Evolutionary conservation across 1,140 invertebrate genomes (phyloP).

Genomic region (Neotoxoptera formosana): DNA sequence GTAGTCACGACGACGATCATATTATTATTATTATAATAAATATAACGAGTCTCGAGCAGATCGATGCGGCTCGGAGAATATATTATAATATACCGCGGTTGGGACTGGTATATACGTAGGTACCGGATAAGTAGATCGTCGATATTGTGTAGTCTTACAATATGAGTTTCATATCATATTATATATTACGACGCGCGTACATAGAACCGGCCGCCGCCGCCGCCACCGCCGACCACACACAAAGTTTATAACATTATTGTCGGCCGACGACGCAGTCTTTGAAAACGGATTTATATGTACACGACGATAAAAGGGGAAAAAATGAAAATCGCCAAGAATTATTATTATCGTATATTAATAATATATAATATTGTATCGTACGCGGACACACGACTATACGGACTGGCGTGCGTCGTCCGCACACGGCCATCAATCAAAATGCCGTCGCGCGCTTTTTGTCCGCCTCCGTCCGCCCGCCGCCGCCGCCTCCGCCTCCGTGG

Average conservation of each 20-base stretch:
- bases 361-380: not conserved
- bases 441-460: not conserved
- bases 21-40: not conserved
- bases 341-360: not conserved
- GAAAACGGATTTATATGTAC: not conserved
- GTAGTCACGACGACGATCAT: not conserved
- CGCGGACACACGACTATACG: too few relatives aligned
- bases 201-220: not conserved
- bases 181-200: not conserved
- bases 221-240: not conserved
- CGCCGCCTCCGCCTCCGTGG: not conserved
- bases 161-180: not conserved
- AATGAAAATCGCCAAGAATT: not conserved
- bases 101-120: too few relatives aligned
- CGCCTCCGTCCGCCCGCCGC: not conserved
- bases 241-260: too few relatives aligned
- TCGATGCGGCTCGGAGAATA: not conserved
- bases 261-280: not conserved
- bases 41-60: not conserved
- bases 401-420: not conserved
- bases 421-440: constrained; percentile 27
- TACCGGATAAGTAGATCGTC: not conserved
- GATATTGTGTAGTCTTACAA: not conserved
- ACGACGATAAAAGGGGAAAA: not conserved
- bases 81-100: not conserved